These are phyloP conservation scores for Cephus nigrinus DNA, from an alignment of 2,888 invertebrate genomes.

Conservation along the genomic window DNA sequence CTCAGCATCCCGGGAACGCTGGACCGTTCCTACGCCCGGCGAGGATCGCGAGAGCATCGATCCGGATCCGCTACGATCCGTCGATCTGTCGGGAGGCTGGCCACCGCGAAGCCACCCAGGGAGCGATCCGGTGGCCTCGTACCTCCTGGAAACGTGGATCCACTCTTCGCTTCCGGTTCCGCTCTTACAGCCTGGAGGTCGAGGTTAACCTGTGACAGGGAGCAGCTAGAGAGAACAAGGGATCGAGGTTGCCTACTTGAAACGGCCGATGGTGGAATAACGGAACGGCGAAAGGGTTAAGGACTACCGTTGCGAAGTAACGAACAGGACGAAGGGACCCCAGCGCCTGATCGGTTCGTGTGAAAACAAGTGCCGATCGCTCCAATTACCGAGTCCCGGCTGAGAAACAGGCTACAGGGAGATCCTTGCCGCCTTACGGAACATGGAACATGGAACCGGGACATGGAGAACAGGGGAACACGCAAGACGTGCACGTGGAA, in stretches of 20 bases:
- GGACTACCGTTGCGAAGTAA: slow-evolving; percentile 14
- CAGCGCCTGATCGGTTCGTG: slow-evolving; percentile 54
- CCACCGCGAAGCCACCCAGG: neutral
- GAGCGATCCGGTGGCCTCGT: neutral
- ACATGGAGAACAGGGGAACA: neutral
- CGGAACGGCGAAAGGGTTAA: slow-evolving; percentile 22
- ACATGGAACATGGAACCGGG: slow-evolving; percentile 3
- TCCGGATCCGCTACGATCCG: slow-evolving; percentile 7
- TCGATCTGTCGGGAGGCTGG: neutral
- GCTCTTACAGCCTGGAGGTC: neutral
- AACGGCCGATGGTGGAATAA: neutral
- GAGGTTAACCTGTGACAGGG: neutral
- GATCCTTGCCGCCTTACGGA: neutral
- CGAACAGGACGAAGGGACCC: neutral
- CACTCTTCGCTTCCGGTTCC: neutral
- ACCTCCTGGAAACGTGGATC: neutral
- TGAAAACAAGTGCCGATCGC: slow-evolving; percentile 62
- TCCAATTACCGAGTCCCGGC: slow-evolving; percentile 50
- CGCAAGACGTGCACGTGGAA: neutral
- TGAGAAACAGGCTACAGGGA: neutral
- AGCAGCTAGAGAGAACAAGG: neutral
- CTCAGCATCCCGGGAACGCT: slow-evolving; percentile 7
- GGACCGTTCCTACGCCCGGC: neutral
- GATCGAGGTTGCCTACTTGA: neutral
- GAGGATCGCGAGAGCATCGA: slow-evolving; percentile 1